Evolutionary conservation across 2,797 vertebrate species (phyloP).

Genomic region (Pterois miles): DNA sequence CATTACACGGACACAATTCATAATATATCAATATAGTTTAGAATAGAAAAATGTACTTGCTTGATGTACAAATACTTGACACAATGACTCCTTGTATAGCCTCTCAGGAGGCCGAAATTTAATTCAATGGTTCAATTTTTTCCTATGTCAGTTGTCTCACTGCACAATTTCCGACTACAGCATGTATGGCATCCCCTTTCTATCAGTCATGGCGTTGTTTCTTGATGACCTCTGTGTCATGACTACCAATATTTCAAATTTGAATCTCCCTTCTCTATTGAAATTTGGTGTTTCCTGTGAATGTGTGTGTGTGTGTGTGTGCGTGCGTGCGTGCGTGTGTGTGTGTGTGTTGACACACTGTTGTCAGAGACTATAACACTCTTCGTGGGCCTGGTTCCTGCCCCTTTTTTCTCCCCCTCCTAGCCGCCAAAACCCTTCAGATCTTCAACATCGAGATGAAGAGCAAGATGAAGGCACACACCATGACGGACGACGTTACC

Average conservation of each 20-base stretch:
- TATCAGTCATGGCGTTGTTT: slow-evolving; percentile 69
- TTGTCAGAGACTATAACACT: slow-evolving; percentile 43
- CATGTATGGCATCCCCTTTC: slow-evolving; percentile 67
- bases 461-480: slow-evolving; percentile 99
- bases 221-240: slow-evolving; percentile 69
- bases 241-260: slow-evolving; percentile 67
- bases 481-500: slow-evolving; percentile 98
- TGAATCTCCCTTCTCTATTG: slow-evolving; percentile 53
- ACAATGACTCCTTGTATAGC: slow-evolving; percentile 5
- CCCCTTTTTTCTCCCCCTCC: slow-evolving; percentile 20
- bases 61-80: not conserved
- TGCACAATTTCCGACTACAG: slow-evolving; percentile 57
- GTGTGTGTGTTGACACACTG: not conserved
- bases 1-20: not conserved
- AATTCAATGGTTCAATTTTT: not conserved
- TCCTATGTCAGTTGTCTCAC: slow-evolving; percentile 7
- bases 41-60: not conserved
- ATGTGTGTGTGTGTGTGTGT: slow-evolving; percentile 19
- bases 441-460: slow-evolving; percentile 99
- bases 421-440: slow-evolving; percentile 98
- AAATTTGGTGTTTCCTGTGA: slow-evolving; percentile 45
- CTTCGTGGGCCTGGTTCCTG: slow-evolving; percentile 46
- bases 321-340: not conserved
- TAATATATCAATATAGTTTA: not conserved
- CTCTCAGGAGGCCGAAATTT: not conserved